phyloP scores from a whole-genome alignment of 1,140 invertebrate species.

The Temnothorax longispinosus region DNA sequence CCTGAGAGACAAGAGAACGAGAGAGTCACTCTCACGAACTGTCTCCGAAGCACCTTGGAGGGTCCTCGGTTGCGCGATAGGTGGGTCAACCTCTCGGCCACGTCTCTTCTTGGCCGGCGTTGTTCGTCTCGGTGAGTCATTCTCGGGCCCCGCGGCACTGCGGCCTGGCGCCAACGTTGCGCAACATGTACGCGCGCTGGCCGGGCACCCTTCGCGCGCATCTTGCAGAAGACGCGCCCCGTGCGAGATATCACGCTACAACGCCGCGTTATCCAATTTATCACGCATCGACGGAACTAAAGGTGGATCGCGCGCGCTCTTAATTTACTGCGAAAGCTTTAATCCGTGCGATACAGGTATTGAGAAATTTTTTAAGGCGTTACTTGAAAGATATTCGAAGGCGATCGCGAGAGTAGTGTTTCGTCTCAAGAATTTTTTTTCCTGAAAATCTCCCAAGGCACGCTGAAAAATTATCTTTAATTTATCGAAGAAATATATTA shows the following conservation, averaged over 20 bases:
- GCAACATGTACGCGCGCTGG: constrained; percentile 72
- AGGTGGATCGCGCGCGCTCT: constrained; percentile 11
- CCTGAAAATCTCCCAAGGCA: neutral
- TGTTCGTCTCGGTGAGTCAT: constrained; percentile 81
- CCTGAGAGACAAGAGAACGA: constrained; percentile 56
- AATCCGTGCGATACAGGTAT: neutral
- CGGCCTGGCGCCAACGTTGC: constrained; percentile 82
- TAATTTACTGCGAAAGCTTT: constrained; percentile 23
- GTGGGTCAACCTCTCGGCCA: constrained; percentile 77
- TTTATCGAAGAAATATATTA: constrained; percentile 16
- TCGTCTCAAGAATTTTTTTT: neutral
- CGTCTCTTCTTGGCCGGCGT: constrained; percentile 71
- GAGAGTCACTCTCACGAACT: constrained; percentile 72
- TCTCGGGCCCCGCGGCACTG: constrained; percentile 77
- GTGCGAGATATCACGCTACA: constrained; percentile 39
- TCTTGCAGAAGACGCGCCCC: constrained; percentile 14
- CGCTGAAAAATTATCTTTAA: neutral
- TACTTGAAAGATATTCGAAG: constrained; percentile 1
- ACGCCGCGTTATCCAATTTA: constrained; percentile 49
- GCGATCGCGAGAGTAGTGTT: neutral
- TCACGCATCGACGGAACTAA: constrained; percentile 45
- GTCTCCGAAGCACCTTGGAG: constrained; percentile 79
- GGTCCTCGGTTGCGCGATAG: constrained; percentile 80
- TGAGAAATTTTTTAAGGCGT: constrained; percentile 8
- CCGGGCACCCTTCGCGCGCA: constrained; percentile 57